phyloP scores from a whole-genome alignment of 1,140 invertebrate genomes.

The Oryctes rhinoceros region DNA sequence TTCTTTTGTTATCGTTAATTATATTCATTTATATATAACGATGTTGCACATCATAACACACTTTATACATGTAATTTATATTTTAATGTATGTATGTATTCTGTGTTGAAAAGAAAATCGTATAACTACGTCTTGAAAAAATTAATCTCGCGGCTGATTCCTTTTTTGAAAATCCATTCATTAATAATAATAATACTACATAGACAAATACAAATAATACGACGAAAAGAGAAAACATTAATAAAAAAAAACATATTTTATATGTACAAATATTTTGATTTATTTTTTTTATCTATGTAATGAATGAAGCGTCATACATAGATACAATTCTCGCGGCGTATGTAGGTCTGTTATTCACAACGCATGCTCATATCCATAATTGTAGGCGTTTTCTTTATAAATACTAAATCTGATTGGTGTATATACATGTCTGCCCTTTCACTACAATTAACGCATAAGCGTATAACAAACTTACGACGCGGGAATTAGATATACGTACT shows the following conservation, averaged over 20 bases:
- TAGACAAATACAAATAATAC: neutral
- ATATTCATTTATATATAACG: constrained; percentile 18
- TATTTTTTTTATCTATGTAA: neutral
- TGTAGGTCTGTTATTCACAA: no score
- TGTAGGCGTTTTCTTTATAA: no score
- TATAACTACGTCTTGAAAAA: no score
- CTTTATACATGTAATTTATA: constrained; percentile 16
- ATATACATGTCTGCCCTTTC: no score
- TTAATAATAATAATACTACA: neutral
- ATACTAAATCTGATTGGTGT: no score
- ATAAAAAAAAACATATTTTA: neutral
- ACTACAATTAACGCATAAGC: no score
- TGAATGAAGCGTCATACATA: neutral
- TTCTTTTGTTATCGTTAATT: neutral
- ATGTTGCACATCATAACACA: constrained; percentile 16
- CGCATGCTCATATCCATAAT: no score
- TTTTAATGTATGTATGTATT: neutral
- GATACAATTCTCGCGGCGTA: no score
- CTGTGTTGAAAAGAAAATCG: neutral
- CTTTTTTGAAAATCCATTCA: no score
- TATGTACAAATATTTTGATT: constrained; percentile 25
- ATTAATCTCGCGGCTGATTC: no score
- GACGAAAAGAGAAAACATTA: neutral
- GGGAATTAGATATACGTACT: no score
- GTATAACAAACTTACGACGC: no score